Base-by-base conservation (phyloP, 64 coral and sea anemone species). In the Catalaphyllia jardinei region DNA sequence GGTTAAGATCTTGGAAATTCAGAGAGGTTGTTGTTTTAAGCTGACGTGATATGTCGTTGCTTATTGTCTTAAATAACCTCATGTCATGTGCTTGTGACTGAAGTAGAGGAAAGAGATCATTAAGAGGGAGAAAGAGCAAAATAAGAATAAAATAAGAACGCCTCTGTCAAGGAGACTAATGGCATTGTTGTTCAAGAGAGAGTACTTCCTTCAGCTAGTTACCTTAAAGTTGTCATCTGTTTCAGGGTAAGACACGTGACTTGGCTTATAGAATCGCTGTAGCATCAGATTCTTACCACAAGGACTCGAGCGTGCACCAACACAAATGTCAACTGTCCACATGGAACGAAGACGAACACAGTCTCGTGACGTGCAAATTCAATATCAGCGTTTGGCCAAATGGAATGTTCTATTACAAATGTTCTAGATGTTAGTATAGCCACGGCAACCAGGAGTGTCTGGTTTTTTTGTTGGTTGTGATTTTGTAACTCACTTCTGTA, bases 321-420 rank as follows among this genome's bases (percentile, higher is more conserved):
- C 82, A 92, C 62, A 92, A 31, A 77, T 92, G 90, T 79, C 74
- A 86, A 60, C 62, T 92, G 46, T 92, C 90, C 50, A 92, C 90
- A 57, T 92, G 90, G 90, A 92, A 60, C 19, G 82, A 92, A 25
- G 90, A 92, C 75, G 72, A 39, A 25, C 75, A 79, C 83, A 92
- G 90, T 46, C 76, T 86, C 24, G 83, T 87, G 20, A 87, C 83
- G 1, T 92, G 90, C 62, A 87, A 87, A 55, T 55, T 92, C 24
- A 71, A 64, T 14, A 78, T 92, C 30, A 75, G 82, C 14, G 90
- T 92, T 29, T 92, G 90, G 90, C 90, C 90, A 11, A 92, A 92
- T 72, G 90, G 90, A 10, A 50, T 92, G 90, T 92, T 92, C 30
- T 92, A 83, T 52, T 92, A 92, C 52, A 92, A 92, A 10, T 92